Conservation (phyloP, 53 echinoderm and acorn worm genomes). For the Pentamera pediparva region DNA sequence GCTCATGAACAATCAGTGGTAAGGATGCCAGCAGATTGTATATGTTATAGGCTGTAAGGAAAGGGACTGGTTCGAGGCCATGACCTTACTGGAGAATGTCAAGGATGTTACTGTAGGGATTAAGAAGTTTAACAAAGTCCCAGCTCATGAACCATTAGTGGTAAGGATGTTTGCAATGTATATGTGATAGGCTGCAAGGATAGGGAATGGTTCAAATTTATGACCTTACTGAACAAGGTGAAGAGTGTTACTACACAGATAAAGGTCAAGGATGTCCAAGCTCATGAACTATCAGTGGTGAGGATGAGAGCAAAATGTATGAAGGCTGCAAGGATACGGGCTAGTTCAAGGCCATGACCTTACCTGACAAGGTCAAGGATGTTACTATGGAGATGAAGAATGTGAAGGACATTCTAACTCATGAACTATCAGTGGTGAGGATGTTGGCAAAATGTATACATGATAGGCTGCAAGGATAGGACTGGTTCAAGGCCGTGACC, state of each 20-base stretch:
- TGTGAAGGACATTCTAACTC: constrained; percentile 71
- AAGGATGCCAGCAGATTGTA: too few relatives aligned
- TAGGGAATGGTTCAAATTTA: constrained; percentile 40
- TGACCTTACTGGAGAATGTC: constrained; percentile 38
- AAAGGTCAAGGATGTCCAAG: constrained; percentile 63
- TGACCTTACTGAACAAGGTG: constrained; percentile 39
- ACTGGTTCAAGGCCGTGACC: constrained; percentile 41
- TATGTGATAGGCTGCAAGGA: too few relatives aligned
- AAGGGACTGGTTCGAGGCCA: constrained; percentile 41
- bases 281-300: constrained; percentile 95
- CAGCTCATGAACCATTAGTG: constrained; percentile 91
- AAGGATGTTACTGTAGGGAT: constrained; percentile 53
- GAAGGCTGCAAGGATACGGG: constrained; percentile 41
- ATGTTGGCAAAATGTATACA: too few relatives aligned
- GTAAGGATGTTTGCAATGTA: too few relatives aligned
- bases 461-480: too few relatives aligned
- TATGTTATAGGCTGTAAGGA: too few relatives aligned
- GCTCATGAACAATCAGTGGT: constrained; percentile 96
- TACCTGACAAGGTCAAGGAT: constrained; percentile 50
- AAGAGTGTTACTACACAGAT: constrained; percentile 52
- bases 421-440: constrained; percentile 93
- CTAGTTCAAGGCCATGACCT: constrained; percentile 36
- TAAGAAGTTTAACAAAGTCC: constrained; percentile 64
- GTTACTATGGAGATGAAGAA: constrained; percentile 59
- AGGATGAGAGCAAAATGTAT: too few relatives aligned